These are phyloP conservation scores for Mythimna pallens DNA, from an alignment of 2,888 invertebrate species.

Conservation along the genomic window DNA sequence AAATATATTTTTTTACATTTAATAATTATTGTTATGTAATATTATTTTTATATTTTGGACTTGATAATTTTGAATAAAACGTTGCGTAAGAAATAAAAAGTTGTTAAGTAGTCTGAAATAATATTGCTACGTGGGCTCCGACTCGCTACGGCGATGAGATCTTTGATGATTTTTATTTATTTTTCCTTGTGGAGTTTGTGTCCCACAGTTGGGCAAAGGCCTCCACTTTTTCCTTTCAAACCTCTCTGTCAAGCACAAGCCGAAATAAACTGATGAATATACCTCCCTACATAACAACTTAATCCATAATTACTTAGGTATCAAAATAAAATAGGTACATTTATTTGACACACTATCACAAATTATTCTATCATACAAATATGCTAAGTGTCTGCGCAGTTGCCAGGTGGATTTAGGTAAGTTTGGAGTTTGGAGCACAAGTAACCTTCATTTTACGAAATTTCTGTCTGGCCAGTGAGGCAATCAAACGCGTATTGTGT, in stretches of 20 bases:
- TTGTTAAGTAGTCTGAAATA: not conserved
- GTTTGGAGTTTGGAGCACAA: conserved; percentile 22
- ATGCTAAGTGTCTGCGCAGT: conserved; percentile 23
- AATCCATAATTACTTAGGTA: not conserved
- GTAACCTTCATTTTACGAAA: conserved; percentile 41
- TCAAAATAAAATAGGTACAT: not conserved
- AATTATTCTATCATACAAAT: conserved; percentile 10
- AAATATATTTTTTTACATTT: no score
- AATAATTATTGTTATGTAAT: no score
- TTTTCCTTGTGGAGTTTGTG: no score
- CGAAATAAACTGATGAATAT: not conserved
- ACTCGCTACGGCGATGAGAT: not conserved
- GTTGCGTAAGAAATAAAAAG: no score
- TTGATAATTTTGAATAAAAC: no score
- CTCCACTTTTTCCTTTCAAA: no score
- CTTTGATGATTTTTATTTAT: no score
- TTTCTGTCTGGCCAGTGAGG: conserved; percentile 48
- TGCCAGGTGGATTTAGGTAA: conserved; percentile 33
- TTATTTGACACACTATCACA: conserved; percentile 3
- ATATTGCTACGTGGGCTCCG: not conserved
- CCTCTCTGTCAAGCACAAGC: no score
- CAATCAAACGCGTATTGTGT: conserved; percentile 44
- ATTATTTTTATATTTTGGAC: no score
- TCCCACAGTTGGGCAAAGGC: no score
- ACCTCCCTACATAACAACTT: not conserved